These are phyloP conservation scores for Euschistus heros DNA, from an alignment of 1,140 invertebrate species.

Conservation along the genomic window DNA sequence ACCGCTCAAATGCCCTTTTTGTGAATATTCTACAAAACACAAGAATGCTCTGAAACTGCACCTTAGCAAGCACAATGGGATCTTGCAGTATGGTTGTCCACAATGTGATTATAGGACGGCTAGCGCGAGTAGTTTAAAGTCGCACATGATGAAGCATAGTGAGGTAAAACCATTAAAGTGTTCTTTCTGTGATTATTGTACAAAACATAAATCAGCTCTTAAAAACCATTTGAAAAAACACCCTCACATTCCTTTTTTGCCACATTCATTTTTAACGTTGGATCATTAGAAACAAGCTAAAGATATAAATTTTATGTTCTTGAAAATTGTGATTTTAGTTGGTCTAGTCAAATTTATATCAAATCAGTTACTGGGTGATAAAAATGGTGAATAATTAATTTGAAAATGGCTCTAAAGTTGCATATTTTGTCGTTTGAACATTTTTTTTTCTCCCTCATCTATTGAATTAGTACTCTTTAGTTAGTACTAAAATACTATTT, in stretches of 20 bases:
- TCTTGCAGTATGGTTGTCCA: neutral
- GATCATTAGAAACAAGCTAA: neutral
- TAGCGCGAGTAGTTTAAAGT: constrained; percentile 1
- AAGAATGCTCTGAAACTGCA: constrained; percentile 2
- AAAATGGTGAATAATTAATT: no score
- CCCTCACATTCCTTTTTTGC: neutral
- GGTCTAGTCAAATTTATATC: no score
- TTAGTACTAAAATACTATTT: no score
- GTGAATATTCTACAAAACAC: constrained; percentile 8
- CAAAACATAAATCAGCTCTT: constrained; percentile 4
- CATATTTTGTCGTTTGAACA: no score
- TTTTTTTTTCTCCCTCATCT: no score
- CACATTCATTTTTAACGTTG: neutral
- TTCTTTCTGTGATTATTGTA: neutral
- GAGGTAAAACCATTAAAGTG: constrained; percentile 3
- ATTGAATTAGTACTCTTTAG: no score
- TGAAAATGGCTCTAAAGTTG: no score
- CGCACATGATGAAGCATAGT: constrained; percentile 8
- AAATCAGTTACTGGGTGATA: no score
- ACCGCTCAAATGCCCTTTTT: constrained; percentile 9
- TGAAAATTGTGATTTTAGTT: no score
- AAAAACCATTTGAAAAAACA: constrained; percentile 12
- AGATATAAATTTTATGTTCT: neutral
- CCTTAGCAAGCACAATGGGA: constrained; percentile 1
- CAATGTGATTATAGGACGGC: constrained; percentile 10